A percentile compares a stretch with the other conserved stretches of the same genome.
These are phyloP conservation scores for Steinernema hermaphroditum DNA, from an alignment of 2,888 invertebrate genomes.

Conservation along the genomic window DNA sequence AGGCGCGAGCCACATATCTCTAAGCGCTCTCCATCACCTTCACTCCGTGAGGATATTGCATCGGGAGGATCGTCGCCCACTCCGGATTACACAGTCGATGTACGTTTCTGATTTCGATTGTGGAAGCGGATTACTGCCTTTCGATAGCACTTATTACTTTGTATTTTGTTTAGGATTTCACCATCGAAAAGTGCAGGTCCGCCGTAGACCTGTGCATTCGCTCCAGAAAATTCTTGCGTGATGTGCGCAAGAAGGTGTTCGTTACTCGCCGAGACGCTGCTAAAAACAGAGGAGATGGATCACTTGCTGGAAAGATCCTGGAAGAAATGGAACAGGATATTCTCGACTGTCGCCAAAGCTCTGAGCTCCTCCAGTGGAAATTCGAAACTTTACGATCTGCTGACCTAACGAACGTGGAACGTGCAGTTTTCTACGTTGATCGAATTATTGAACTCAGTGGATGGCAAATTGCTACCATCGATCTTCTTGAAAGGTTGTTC, in stretches of 20 bases:
- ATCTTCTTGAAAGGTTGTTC: constrained; percentile 1
- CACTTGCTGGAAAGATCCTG: background rate
- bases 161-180: constrained; percentile 4
- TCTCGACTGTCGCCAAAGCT: background rate
- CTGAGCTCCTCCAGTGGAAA: background rate
- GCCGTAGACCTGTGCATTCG: background rate
- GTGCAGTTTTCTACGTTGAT: constrained; percentile 16
- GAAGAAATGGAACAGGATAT: constrained; percentile 4
- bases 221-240: background rate
- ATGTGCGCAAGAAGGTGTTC: background rate
- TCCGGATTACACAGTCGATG: background rate
- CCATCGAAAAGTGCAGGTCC: background rate
- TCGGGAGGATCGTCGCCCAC: background rate
- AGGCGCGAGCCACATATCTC: background rate
- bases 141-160: no score
- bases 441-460: constrained; percentile 13
- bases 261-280: background rate
- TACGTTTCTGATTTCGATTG: background rate
- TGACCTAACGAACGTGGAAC: background rate
- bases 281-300: background rate
- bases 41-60: background rate
- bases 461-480: background rate
- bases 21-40: background rate
- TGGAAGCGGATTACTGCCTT: no score
- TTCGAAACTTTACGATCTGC: background rate